phyloP scores from a whole-genome alignment of 2,888 invertebrate genomes.

The Criorhina ranunculi region DNA sequence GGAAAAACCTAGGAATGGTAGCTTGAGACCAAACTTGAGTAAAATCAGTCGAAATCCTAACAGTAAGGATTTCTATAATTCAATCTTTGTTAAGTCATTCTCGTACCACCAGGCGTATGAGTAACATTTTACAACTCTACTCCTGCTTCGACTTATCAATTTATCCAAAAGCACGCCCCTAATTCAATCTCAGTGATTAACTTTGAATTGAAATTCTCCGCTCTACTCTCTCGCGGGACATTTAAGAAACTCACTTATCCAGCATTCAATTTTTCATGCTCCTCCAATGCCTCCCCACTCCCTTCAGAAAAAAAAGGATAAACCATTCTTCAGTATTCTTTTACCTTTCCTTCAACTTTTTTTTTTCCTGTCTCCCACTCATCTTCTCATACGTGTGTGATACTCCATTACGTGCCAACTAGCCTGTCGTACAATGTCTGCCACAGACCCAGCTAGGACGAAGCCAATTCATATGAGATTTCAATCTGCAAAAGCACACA shows the following conservation, averaged over 20 bases:
- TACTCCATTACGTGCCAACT: constrained; percentile 68
- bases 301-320: constrained; percentile 9
- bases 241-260: constrained; percentile 45
- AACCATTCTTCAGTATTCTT: constrained; percentile 7
- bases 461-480: constrained; percentile 69
- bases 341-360: constrained; percentile 7
- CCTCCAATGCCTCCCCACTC: too few species aligned
- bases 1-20: too few species aligned
- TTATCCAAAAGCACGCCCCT: constrained; percentile 28
- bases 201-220: constrained; percentile 56
- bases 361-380: background rate
- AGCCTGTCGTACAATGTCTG: constrained; percentile 57
- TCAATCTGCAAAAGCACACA: constrained; percentile 59
- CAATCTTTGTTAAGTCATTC: background rate
- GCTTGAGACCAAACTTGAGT: too few species aligned
- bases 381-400: constrained; percentile 19
- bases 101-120: constrained; percentile 33
- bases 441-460: constrained; percentile 52
- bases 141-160: constrained; percentile 31
- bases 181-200: constrained; percentile 63
- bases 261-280: constrained; percentile 32
- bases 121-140: constrained; percentile 2
- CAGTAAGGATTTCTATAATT: too few species aligned
- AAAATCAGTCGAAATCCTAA: too few species aligned
- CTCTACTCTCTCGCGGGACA: constrained; percentile 11